phyloP scores from a whole-genome alignment of 2,888 invertebrate genomes.

The Drosophila imparisetae region DNA sequence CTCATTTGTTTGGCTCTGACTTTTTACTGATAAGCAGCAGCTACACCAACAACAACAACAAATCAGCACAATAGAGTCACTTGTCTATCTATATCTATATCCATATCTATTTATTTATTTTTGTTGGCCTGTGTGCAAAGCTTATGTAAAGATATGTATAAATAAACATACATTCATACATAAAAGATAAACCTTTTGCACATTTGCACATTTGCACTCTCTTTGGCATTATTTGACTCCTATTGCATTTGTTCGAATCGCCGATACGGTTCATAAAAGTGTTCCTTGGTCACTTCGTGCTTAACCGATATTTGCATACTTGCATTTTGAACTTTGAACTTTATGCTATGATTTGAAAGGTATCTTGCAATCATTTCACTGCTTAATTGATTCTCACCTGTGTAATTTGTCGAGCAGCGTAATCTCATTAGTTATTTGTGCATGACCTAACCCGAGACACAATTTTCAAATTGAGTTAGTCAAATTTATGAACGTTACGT shows the following conservation, averaged over 20 bases:
- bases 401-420: background rate
- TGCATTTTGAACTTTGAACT: background rate
- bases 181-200: background rate
- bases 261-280: background rate
- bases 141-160: conserved; percentile 31
- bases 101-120: conserved; percentile 9
- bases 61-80: conserved; percentile 58
- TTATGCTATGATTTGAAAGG: background rate
- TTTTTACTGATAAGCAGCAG: conserved; percentile 61
- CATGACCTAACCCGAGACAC: background rate
- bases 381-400: background rate
- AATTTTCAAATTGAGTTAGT: background rate
- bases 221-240: background rate
- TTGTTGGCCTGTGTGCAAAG: conserved; percentile 8
- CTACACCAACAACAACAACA: conserved; percentile 8
- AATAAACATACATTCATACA: background rate
- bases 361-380: background rate
- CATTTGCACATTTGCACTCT: background rate
- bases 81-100: conserved; percentile 41
- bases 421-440: background rate
- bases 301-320: too few species aligned
- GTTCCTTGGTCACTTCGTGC: too few species aligned
- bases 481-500: background rate
- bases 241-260: background rate
- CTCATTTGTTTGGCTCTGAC: conserved; percentile 60